Evolutionary conservation across 2,113 vertebrate genomes (phyloP).

Genomic region (Ammodytes marinus): DNA sequence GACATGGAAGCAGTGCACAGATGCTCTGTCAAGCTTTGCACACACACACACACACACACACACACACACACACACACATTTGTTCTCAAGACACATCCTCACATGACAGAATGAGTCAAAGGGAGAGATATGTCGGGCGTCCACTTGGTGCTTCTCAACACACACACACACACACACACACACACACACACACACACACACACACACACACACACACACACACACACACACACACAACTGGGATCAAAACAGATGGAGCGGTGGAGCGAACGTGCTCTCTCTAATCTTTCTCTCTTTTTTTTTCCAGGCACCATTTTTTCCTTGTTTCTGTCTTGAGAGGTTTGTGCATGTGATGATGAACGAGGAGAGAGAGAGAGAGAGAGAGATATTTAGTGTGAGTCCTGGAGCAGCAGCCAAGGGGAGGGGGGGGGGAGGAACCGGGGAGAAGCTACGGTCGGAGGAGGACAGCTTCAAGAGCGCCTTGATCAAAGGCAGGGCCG

Average conservation of each 20-base stretch:
- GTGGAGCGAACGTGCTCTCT: conserved; percentile 45
- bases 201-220: conserved; percentile 15
- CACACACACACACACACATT: conserved; percentile 41
- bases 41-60: conserved; percentile 47
- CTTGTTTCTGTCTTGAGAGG: conserved; percentile 54
- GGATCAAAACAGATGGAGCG: conserved; percentile 48
- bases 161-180: conserved; percentile 10
- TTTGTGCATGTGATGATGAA: conserved; percentile 55
- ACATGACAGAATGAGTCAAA: conserved; percentile 46
- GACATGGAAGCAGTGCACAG: conserved; percentile 31
- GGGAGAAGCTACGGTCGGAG: conserved; percentile 49
- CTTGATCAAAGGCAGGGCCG: conserved; percentile 70
- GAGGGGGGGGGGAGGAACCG: conserved; percentile 22
- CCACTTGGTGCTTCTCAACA: conserved; percentile 12
- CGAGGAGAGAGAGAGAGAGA: conserved; percentile 29
- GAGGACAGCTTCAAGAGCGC: conserved; percentile 55
- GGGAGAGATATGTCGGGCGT: conserved; percentile 28
- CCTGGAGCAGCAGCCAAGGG: conserved; percentile 28
- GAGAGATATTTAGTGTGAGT: conserved; percentile 46
- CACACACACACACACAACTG: neutral
- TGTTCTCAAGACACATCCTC: conserved; percentile 40
- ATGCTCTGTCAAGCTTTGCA: conserved; percentile 38
- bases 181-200: neutral
- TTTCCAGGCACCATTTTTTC: conserved; percentile 18
- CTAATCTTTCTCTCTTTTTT: conserved; percentile 53